Conservation (phyloP, 2,113 vertebrate species). For the Myiagra hebetior region DNA sequence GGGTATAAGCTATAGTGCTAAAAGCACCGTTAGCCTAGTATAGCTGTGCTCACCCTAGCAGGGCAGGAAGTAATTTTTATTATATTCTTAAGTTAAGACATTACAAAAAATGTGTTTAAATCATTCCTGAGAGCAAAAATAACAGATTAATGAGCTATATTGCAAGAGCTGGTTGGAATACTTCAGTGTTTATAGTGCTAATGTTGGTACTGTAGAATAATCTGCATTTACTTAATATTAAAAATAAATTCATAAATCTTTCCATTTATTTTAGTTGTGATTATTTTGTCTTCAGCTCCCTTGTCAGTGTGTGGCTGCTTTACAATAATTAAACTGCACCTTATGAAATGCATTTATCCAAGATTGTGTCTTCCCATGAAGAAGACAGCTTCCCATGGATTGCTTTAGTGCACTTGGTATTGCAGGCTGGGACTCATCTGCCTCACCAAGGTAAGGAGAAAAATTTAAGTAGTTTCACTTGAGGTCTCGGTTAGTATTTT, state of each 20-base stretch:
- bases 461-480: background rate
- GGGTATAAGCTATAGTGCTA: background rate
- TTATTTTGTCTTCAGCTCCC: background rate
- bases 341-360: background rate
- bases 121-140: background rate
- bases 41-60: background rate
- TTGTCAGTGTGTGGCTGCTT: background rate
- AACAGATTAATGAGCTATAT: background rate
- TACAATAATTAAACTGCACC: background rate
- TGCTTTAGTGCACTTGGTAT: background rate
- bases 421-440: background rate
- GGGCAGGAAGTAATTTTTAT: background rate
- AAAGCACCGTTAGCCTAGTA: accelerated
- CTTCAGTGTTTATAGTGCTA: background rate
- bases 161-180: background rate
- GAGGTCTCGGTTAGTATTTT: background rate
- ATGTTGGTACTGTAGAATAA: background rate
- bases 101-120: background rate
- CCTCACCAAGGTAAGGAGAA: background rate
- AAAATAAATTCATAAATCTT: background rate
- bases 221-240: background rate
- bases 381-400: background rate
- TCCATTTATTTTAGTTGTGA: background rate
- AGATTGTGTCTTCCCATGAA: background rate
- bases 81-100: background rate